Base-by-base conservation (phyloP, 2,797 vertebrate species). In the Pseudomugil tenellus region DNA sequence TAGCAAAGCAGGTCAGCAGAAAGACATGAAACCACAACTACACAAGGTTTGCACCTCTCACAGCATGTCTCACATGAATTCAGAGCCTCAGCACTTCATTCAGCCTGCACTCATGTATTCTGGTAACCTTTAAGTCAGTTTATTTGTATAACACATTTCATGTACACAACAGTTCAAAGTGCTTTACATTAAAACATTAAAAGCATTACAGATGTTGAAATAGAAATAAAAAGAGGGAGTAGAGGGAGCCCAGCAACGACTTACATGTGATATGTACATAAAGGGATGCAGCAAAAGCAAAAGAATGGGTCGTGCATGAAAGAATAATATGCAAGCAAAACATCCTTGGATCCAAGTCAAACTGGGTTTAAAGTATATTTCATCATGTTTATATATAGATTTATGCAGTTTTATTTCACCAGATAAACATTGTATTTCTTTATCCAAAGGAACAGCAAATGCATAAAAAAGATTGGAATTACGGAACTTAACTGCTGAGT, bases 401-500 rank as follows among this genome's bases (percentile, higher is more conserved):
- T 92, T 85, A 57, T 63, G 67, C 60, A 70, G 85, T 56, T 84
- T 91, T 84, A 83, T 70, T 76, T 43, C 65, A 68, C 66, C 73
- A 49, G 70, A 68, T 63, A 77, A 78, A 72, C 74, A 62, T 70
- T 79, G 85, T 89, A 70, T 85, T 89, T 84, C 79, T 84, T 72
- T 66, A 69, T 77, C 63, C 34, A 25, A 60, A 73, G 57, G 79
- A 89, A 91, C 60, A 76, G 57, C 71, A 85, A 89, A 83, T 79
- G 74, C 82, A 64, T 66, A 49, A 71, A 74, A 66, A 48, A 72
- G 79, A 85, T 78, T 67, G 68, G 82, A 90, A 90, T 83, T 75
- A 90, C 88, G 89, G 80, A 78, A 82, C 83, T 87, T 80, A 87
- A 89, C 83, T 87, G 90, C 91, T 91, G 90, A 91, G 87, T 94